phyloP scores from a whole-genome alignment of 2,797 vertebrate species.

The Melanotaenia maccullochi region DNA sequence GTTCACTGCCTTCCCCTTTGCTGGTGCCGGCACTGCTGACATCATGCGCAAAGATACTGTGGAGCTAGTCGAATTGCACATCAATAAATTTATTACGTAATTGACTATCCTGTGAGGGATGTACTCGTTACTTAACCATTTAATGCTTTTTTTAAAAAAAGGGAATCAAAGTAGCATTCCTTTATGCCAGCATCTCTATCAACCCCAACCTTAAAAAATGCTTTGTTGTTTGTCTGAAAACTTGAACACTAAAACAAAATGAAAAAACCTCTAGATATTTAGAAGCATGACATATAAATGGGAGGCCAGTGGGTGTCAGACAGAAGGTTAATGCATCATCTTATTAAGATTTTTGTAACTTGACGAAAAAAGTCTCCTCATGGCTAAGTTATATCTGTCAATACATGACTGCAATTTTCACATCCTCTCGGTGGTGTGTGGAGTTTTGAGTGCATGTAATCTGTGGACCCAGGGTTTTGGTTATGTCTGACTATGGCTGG shows the following conservation, averaged over 20 bases:
- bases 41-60: slow-evolving; percentile 43
- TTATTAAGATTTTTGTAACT: slow-evolving; percentile 44
- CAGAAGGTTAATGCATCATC: slow-evolving; percentile 36
- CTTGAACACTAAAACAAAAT: slow-evolving; percentile 29
- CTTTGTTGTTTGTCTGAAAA: slow-evolving; percentile 20
- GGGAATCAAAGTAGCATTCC: slow-evolving; percentile 8
- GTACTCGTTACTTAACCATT: slow-evolving; percentile 48
- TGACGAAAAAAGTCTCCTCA: slow-evolving; percentile 34
- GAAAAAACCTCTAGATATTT: slow-evolving; percentile 49
- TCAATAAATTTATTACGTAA: slow-evolving; percentile 77
- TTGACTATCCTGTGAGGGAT: slow-evolving; percentile 50
- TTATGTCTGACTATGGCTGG: background rate
- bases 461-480: background rate
- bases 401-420: slow-evolving; percentile 10
- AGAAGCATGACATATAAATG: slow-evolving; percentile 52
- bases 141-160: slow-evolving; percentile 20
- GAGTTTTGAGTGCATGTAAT: slow-evolving; percentile 15
- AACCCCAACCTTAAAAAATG: background rate
- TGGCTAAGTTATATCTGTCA: slow-evolving; percentile 23
- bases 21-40: slow-evolving; percentile 50
- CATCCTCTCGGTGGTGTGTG: slow-evolving; percentile 12
- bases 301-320: slow-evolving; percentile 53
- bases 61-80: slow-evolving; percentile 48
- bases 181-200: slow-evolving; percentile 18
- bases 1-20: slow-evolving; percentile 13